Evolutionary conservation across 1,140 invertebrate genomes (phyloP), one percentile per base, ranked within the genome.

Genomic region (Drosophila tani): DNA sequence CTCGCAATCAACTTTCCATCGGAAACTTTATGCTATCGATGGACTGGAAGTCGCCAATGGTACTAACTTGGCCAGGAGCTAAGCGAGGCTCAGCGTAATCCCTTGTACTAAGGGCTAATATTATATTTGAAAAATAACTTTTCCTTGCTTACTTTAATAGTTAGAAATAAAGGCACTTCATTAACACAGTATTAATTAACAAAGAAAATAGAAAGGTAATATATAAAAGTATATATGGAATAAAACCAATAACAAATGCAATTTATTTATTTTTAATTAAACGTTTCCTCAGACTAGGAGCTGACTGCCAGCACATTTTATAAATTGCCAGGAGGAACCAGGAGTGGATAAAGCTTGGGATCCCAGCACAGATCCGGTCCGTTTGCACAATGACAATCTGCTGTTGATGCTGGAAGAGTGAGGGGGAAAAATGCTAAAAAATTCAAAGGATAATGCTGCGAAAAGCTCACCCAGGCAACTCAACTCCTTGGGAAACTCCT

Each of bases 1-100:
- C 21, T 41, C 6, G 67, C 69, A 58, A 73, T 71, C 67, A 73
- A 73, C 51, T 73, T 70, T 35, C 19, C 38, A 51, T 38, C 29
- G 53, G 2, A 60, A 73, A 71, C 17, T 73, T 73, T 38, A 71
- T 59, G 69, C 69, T 60, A 71, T 73, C 69, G 46, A 58, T 68
- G 63, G 40, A 49, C 58, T 14, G 0, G 11, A 12, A 62, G 27
- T 62, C 55, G 27, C 55, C 17, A n/a, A 24, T 8, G 59, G 63
- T 40, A 65, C 24, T 60, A 62, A 62, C 63, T 65, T 62, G 29
- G 17, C 56, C 57, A 24, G 57, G 0, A 32, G 60, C 43, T 35
- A 63, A 24, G 38, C 19, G 29, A 15, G 35, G n/a, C n/a, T 29
- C 14, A 35, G n/a, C 8, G 29, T 32, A 32, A 32, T 32, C 29